Conservation (phyloP, 1,140 invertebrate genomes). For the Paralvinella palmiformis region DNA sequence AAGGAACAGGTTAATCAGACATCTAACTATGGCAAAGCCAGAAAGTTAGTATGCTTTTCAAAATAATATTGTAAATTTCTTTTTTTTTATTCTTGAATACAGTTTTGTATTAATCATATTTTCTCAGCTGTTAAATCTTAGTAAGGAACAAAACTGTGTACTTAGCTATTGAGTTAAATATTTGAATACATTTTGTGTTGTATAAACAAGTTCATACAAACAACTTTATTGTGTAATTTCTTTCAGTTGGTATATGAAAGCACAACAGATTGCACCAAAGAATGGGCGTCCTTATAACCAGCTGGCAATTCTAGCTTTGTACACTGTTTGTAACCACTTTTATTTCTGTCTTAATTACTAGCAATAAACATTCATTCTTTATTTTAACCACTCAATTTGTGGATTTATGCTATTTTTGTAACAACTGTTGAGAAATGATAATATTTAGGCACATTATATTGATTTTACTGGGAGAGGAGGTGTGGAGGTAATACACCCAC, state of each 20-base stretch:
- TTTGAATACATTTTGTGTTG: too few species aligned
- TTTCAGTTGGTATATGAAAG: slow-evolving; percentile 72
- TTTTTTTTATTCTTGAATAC: not conserved
- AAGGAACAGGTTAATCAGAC: slow-evolving; percentile 74
- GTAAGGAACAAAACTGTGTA: not conserved
- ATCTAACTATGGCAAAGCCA: slow-evolving; percentile 77
- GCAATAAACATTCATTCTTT: too few species aligned
- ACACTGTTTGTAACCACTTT: slow-evolving; percentile 64
- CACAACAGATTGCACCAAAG: slow-evolving; percentile 87
- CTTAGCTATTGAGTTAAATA: not conserved
- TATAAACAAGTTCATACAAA: not conserved
- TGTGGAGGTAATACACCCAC: too few species aligned
- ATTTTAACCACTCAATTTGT: too few species aligned
- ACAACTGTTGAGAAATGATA: too few species aligned
- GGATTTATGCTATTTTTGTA: too few species aligned
- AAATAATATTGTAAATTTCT: too few species aligned
- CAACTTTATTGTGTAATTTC: slow-evolving; percentile 15
- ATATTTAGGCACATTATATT: too few species aligned
- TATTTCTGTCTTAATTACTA: not conserved
- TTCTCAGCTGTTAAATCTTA: not conserved
- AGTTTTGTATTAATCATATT: not conserved
- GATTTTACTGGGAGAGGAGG: too few species aligned
- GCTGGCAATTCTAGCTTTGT: slow-evolving; percentile 83
- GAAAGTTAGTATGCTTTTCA: slow-evolving; percentile 49
- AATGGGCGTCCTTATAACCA: slow-evolving; percentile 93